phyloP scores from a whole-genome alignment of 2,797 vertebrate genomes.

The Neosalanx taihuensis region DNA sequence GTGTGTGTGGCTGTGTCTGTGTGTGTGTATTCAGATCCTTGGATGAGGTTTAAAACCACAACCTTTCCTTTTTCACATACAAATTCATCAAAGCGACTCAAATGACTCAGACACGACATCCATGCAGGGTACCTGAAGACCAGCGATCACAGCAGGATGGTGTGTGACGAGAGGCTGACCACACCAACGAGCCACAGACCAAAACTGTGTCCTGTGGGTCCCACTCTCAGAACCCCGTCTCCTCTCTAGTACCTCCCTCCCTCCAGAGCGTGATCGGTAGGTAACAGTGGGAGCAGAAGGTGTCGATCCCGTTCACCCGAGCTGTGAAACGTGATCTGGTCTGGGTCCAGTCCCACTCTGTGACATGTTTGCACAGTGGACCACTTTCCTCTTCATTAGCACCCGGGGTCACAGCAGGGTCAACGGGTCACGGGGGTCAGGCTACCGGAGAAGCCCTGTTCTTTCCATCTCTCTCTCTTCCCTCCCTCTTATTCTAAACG shows the following conservation, averaged over 20 bases:
- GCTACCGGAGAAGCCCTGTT: constrained; percentile 36
- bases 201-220: neutral
- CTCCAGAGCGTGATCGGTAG: constrained; percentile 29
- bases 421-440: constrained; percentile 51
- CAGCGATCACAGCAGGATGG: neutral
- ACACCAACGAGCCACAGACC: neutral
- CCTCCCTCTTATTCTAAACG: neutral
- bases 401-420: constrained; percentile 52
- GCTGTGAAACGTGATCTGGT: constrained; percentile 52
- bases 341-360: constrained; percentile 30
- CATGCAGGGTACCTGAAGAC: neutral
- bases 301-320: constrained; percentile 30
- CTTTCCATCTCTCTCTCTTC: constrained; percentile 23
- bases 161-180: neutral
- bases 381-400: constrained; percentile 62
- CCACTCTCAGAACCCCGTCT: constrained; percentile 8
- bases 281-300: constrained; percentile 31
- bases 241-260: neutral
- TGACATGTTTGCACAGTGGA: constrained; percentile 40
- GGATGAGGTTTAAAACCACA: constrained; percentile 22
- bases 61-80: constrained; percentile 20
- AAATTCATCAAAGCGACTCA: neutral
- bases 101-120: too few species aligned
- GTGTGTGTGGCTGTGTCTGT: constrained; percentile 9
- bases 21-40: constrained; percentile 15